Base-by-base conservation (phyloP, 1,140 invertebrate species). In the Chlorops oryzae region DNA sequence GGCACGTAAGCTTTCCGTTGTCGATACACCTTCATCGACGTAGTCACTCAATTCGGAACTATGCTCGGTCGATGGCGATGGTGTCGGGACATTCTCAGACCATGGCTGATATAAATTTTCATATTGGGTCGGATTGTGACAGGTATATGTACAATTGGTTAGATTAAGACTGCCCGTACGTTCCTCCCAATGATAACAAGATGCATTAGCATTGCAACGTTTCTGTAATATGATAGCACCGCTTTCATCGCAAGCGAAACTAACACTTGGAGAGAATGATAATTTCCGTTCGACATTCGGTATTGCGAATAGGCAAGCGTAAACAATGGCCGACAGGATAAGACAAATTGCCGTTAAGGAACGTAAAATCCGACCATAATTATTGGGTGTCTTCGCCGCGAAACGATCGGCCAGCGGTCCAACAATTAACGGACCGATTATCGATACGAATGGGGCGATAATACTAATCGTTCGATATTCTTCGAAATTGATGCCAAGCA, bases 391-490 rank as follows among this genome's bases (percentile, higher is more conserved):
- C 37, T 59, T 61, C 44, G 70, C 73, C 1, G 75, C 77, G n/a
- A 81, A 56, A 47, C 74, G 75, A 74, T 85, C 88, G 47, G 87
- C 85, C 57, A 85, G 73, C 17, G 81, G 82, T 28, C 80, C 83
- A 12, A 78, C 78, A 23, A 85, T 73, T 34, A 83, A 64, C 10
- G 83, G 84, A 1, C 83, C 85, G 12, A 90, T 59, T 27, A 87
- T 76, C 0, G 86, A 82, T 2, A 88, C 74, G 42, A 84, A 79
- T 2, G 88, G 84, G 3, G 86, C 80, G 10, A 87, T 74, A 28
- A 85, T 82, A 25, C 85, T 87, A 51, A 90, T 83, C 13, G 84
- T 74, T 5, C 82, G 78, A 12, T 83, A 78, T 62, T 91, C 84
- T 12, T 80, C 75, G 50, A 79, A 74, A 32, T 81, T 81, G 37